A percentile compares a stretch with the other conserved stretches of the same genome.
phyloP scores from a whole-genome alignment of 2,888 invertebrate genomes.

The Meandrusa payeni region DNA sequence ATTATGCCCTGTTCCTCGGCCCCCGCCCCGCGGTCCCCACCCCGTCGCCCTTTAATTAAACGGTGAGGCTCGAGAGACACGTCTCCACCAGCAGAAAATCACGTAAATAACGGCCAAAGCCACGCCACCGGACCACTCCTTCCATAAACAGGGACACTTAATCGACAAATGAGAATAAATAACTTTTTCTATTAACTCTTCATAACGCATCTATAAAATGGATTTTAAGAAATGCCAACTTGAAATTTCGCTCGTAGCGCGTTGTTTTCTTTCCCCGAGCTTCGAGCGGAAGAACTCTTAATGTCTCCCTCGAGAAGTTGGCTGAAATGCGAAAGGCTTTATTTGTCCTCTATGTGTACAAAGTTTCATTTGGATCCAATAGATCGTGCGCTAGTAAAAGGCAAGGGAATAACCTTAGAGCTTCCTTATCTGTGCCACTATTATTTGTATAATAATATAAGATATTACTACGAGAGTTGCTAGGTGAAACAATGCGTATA shows the following conservation, averaged over 20 bases:
- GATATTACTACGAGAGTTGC: constrained; percentile 52
- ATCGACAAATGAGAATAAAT: background rate
- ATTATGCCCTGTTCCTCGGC: constrained; percentile 72
- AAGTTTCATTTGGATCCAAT: constrained; percentile 16
- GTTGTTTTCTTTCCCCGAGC: constrained; percentile 11
- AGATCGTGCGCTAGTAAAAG: constrained; percentile 19
- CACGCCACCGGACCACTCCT: constrained; percentile 44
- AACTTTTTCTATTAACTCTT: background rate
- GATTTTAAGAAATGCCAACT: background rate
- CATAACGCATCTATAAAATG: background rate
- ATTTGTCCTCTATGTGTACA: constrained; percentile 16
- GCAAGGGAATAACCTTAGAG: constrained; percentile 23
- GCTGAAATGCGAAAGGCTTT: constrained; percentile 22
- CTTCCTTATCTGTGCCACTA: constrained; percentile 33
- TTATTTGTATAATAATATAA: constrained; percentile 32
- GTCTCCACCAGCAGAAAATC: constrained; percentile 74
- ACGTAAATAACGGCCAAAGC: constrained; percentile 71
- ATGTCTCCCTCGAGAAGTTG: constrained; percentile 21
- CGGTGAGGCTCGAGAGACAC: constrained; percentile 77
- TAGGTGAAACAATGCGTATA: constrained; percentile 70
- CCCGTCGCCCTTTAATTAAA: constrained; percentile 79
- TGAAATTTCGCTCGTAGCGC: constrained; percentile 11
- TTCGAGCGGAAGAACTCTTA: constrained; percentile 8
- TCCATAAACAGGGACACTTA: constrained; percentile 46
- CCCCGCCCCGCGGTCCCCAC: constrained; percentile 55